Evolutionary conservation across 2,888 invertebrate species (phyloP).

Genomic region (Agriopis leucophaearia): DNA sequence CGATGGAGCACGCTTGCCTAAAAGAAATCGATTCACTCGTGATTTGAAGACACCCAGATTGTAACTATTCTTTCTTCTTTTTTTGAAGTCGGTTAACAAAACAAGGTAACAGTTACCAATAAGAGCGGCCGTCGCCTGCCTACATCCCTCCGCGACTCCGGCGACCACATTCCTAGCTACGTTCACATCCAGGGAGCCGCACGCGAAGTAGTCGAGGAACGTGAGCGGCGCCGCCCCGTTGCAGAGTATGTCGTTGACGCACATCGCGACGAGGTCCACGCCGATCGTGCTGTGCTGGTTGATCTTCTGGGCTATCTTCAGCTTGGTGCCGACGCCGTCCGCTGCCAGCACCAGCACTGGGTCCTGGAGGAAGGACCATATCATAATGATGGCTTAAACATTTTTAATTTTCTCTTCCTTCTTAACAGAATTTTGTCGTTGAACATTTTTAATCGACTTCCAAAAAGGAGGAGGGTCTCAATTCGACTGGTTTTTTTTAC

Average conservation of each 20-base stretch:
- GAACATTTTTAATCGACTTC: too few relatives aligned
- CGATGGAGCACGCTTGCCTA: too few relatives aligned
- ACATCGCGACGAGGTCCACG: conserved; percentile 99
- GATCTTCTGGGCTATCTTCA: conserved; percentile 95
- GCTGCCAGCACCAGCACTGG: conserved; percentile 97
- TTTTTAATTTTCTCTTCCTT: too few relatives aligned
- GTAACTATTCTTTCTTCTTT: too few relatives aligned
- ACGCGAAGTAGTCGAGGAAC: conserved; percentile 98
- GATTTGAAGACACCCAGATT: too few relatives aligned
- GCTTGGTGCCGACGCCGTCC: conserved; percentile 99
- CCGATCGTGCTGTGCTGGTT: conserved; percentile 94
- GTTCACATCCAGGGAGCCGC: conserved; percentile 91
- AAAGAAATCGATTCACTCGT: too few relatives aligned
- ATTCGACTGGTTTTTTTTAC: too few relatives aligned
- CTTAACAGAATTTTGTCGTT: too few relatives aligned
- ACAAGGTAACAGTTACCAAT: conserved; percentile 87
- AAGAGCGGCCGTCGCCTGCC: conserved; percentile 93
- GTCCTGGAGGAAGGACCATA: conserved; percentile 78
- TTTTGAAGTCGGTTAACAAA: too few relatives aligned
- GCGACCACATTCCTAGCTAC: conserved; percentile 90
- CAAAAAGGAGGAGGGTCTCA: too few relatives aligned
- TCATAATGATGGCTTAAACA: not conserved
- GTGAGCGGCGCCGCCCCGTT: conserved; percentile 98
- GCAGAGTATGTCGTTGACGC: conserved; percentile 98
- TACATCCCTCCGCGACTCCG: conserved; percentile 95